phyloP scores from a whole-genome alignment of 1,140 invertebrate species.

The Drosophila ohnishii region DNA sequence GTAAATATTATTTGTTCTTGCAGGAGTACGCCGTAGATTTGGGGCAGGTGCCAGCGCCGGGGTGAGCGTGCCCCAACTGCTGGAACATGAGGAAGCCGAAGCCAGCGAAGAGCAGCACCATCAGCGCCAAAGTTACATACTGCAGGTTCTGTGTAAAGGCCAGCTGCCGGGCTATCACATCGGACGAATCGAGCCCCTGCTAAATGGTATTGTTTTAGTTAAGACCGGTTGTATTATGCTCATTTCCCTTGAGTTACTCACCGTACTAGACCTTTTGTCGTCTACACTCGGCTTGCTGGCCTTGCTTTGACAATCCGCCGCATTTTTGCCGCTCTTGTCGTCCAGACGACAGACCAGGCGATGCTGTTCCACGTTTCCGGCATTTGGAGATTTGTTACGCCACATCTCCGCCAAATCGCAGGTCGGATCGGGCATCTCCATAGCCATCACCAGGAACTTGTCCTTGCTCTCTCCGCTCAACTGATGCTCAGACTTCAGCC shows the following conservation, averaged over 20 bases:
- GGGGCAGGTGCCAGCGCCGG: background rate
- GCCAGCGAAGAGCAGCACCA: slow-evolving; percentile 44
- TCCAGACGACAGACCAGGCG: slow-evolving; percentile 60
- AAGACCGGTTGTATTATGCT: too few relatives aligned
- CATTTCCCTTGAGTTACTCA: background rate
- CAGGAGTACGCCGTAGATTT: slow-evolving; percentile 40
- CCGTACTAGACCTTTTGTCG: background rate
- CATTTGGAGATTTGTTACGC: slow-evolving; percentile 42
- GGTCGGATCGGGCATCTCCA: slow-evolving; percentile 4
- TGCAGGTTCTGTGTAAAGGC: slow-evolving; percentile 57
- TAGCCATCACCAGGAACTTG: slow-evolving; percentile 80
- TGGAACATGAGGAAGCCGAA: slow-evolving; percentile 59
- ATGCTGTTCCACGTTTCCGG: slow-evolving; percentile 68
- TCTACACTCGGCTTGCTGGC: background rate
- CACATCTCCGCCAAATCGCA: slow-evolving; percentile 63
- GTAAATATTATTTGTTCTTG: slow-evolving; percentile 80
- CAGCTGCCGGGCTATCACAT: slow-evolving; percentile 30
- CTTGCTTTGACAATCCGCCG: background rate
- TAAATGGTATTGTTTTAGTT: background rate
- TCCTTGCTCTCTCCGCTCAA: slow-evolving; percentile 62
- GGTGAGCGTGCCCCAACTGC: slow-evolving; percentile 21
- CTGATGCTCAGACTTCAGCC: slow-evolving; percentile 66
- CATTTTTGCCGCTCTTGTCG: slow-evolving; percentile 7
- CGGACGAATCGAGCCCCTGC: background rate
- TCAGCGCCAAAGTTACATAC: slow-evolving; percentile 44